A percentile compares a stretch with the other conserved stretches of the same genome.
phyloP scores from a whole-genome alignment of 2,113 vertebrate species.

The Thymallus thymallus region DNA sequence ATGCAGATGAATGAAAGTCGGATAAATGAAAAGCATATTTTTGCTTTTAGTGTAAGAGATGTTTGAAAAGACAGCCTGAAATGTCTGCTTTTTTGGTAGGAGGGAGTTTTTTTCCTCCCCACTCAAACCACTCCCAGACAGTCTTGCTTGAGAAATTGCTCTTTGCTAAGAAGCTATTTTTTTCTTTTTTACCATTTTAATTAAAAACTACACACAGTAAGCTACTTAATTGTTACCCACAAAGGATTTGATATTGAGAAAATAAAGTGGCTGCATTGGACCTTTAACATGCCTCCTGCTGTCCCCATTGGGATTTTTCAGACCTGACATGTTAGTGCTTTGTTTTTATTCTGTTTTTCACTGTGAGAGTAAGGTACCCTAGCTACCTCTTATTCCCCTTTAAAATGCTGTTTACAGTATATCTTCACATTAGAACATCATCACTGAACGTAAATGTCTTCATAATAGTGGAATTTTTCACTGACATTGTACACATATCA shows the following conservation, averaged over 20 bases:
- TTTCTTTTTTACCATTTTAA: no score
- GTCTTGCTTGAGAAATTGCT: background rate
- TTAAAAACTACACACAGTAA: no score
- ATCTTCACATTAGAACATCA: background rate
- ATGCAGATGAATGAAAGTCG: no score
- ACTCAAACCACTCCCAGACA: background rate
- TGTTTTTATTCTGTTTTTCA: background rate
- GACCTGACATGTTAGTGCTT: background rate
- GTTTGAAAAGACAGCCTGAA: no score
- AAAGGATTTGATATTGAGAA: no score
- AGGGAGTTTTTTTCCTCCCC: background rate
- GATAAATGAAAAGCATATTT: no score
- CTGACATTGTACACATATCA: conserved; percentile 56
- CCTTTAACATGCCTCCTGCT: background rate
- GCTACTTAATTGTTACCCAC: no score
- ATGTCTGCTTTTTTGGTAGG: no score
- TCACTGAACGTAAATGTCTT: conserved; percentile 33
- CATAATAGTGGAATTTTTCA: conserved; percentile 54
- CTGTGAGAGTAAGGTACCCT: background rate
- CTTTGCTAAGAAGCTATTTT: background rate
- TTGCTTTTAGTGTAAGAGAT: no score
- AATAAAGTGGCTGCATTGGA: no score
- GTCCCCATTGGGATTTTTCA: background rate
- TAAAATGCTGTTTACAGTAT: background rate
- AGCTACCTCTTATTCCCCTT: no score